Conservation (phyloP, 2,113 vertebrate genomes). For the Brachionichthys hirsutus region DNA sequence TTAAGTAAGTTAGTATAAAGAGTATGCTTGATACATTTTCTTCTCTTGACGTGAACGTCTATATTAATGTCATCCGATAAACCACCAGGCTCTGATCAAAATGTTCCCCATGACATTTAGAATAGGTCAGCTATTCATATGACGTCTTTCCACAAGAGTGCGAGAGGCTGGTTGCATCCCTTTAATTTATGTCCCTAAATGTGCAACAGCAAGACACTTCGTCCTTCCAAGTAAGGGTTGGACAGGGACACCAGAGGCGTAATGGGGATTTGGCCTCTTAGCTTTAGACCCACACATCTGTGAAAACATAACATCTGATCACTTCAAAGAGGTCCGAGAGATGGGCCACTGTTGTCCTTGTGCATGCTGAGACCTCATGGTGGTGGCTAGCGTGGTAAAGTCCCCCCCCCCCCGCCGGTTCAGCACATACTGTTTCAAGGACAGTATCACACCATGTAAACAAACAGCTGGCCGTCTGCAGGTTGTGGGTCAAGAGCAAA, state of each 20-base stretch:
- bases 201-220: slow-evolving; percentile 48
- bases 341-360: slow-evolving; percentile 53
- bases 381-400: slow-evolving; percentile 31
- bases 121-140: neutral
- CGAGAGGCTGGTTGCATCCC: slow-evolving; percentile 38
- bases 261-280: slow-evolving; percentile 37
- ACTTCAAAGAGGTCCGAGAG: slow-evolving; percentile 62
- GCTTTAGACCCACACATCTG: slow-evolving; percentile 74
- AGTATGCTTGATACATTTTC: too few relatives aligned
- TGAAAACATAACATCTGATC: slow-evolving; percentile 74
- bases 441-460: slow-evolving; percentile 63
- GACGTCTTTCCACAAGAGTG: slow-evolving; percentile 13
- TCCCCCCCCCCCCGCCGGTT: slow-evolving; percentile 16
- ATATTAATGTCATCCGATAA: too few relatives aligned
- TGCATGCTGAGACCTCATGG: slow-evolving; percentile 31
- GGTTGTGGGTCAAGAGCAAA: slow-evolving; percentile 40
- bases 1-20: too few relatives aligned
- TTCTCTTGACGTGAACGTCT: too few relatives aligned
- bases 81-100: too few relatives aligned
- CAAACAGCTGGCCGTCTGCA: slow-evolving; percentile 51
- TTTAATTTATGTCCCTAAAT: slow-evolving; percentile 47
- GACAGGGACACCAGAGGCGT: slow-evolving; percentile 46
- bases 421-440: slow-evolving; percentile 50
- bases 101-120: too few relatives aligned
- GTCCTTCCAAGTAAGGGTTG: slow-evolving; percentile 35